These are phyloP conservation scores for Chauna torquata DNA, from an alignment of 2,113 vertebrate genomes.

Conservation along the genomic window DNA sequence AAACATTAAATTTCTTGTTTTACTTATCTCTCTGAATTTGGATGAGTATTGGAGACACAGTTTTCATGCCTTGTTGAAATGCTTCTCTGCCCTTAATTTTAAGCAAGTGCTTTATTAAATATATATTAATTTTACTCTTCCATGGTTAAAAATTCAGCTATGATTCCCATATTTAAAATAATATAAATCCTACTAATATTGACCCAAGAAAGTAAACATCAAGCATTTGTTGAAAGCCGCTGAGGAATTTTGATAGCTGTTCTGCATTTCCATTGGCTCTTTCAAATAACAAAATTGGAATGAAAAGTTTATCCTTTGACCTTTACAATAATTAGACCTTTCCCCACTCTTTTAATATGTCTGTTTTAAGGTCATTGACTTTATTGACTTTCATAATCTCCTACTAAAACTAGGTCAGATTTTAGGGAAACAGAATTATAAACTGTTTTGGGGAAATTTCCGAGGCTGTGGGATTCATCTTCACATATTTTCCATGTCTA, in stretches of 20 bases:
- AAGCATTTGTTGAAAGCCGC: not conserved
- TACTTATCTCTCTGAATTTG: not conserved
- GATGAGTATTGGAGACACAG: not conserved
- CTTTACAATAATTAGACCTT: slow-evolving; percentile 7
- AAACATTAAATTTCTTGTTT: not conserved
- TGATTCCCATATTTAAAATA: not conserved
- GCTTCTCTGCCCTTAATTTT: not conserved
- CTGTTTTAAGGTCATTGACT: slow-evolving; percentile 21
- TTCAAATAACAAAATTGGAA: not conserved
- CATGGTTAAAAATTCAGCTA: not conserved
- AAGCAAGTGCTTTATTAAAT: not conserved
- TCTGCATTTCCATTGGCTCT: not conserved
- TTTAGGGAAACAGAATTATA: not conserved
- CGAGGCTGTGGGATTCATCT: not conserved
- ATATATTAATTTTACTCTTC: not conserved
- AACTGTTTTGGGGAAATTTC: not conserved
- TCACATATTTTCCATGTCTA: not conserved
- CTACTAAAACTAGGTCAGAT: not conserved
- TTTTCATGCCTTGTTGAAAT: not conserved
- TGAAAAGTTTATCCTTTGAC: not conserved
- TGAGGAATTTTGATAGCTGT: not conserved
- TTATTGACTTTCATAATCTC: not conserved
- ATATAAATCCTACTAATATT: not conserved
- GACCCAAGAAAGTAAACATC: not conserved
- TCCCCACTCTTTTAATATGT: not conserved